Evolutionary conservation across 2,113 vertebrate species (phyloP).

Genomic region (Odontesthes bonariensis): DNA sequence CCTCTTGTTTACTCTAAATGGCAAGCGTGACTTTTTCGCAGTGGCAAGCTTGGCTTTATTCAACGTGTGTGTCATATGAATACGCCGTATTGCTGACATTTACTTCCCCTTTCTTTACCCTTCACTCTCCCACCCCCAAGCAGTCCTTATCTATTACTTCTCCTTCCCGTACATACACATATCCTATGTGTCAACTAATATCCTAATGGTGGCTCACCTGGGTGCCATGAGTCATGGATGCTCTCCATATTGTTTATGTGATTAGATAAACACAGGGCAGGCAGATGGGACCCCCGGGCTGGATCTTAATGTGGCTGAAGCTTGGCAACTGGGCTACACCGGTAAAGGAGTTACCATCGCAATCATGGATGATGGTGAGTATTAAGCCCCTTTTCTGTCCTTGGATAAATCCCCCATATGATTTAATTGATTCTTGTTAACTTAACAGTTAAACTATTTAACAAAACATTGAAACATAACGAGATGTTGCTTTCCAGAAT

Average conservation of each 20-base stretch:
- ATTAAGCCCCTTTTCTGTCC: constrained; percentile 13
- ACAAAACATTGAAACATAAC: neutral
- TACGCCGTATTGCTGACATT: constrained; percentile 70
- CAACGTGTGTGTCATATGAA: constrained; percentile 49
- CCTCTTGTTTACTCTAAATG: constrained; percentile 54
- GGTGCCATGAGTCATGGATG: constrained; percentile 61
- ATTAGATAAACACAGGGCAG: constrained; percentile 98
- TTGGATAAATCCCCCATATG: neutral
- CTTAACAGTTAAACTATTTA: neutral
- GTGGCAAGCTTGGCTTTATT: constrained; percentile 26
- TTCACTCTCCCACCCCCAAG: constrained; percentile 1
- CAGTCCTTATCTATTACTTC: constrained; percentile 8
- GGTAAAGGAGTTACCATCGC: constrained; percentile 97
- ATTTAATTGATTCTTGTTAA: neutral
- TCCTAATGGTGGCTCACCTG: constrained; percentile 52
- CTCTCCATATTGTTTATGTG: constrained; percentile 73
- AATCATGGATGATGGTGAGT: constrained; percentile 98
- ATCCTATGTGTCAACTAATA: constrained; percentile 49
- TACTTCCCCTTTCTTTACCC: constrained; percentile 53
- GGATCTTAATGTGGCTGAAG: constrained; percentile 98
- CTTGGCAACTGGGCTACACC: constrained; percentile 96
- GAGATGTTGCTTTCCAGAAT: neutral
- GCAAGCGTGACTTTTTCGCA: constrained; percentile 51
- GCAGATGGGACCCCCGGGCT: constrained; percentile 97
- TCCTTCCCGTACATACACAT: constrained; percentile 11